These are phyloP conservation scores for Petrolisthes cinctipes DNA, from an alignment of 2,888 invertebrate species.

Conservation along the genomic window DNA sequence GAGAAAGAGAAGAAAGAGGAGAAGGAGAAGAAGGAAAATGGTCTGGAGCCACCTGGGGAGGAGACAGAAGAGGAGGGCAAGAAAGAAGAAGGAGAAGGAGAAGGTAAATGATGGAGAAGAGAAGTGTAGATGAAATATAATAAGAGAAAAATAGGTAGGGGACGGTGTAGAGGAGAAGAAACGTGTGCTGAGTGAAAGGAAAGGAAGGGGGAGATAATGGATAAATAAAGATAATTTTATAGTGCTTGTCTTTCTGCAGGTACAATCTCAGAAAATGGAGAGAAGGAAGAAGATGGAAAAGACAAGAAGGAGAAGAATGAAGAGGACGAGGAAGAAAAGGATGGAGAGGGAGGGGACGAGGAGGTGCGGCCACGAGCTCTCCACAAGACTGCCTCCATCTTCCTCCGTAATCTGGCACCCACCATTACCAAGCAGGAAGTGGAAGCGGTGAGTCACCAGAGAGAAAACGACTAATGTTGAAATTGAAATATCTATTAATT, in stretches of 20 bases:
- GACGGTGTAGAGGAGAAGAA: background rate
- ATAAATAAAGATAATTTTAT: background rate
- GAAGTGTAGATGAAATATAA: background rate
- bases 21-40: slow-evolving; percentile 67
- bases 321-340: slow-evolving; percentile 63
- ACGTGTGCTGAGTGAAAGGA: background rate
- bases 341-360: slow-evolving; percentile 68
- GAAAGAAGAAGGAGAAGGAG: background rate
- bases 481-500: too few relatives aligned
- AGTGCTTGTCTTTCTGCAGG: background rate
- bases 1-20: slow-evolving; percentile 59
- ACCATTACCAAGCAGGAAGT: slow-evolving; percentile 96
- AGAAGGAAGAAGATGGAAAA: slow-evolving; percentile 64
- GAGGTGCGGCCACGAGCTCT: slow-evolving; percentile 73
- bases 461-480: too few relatives aligned
- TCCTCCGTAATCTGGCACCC: slow-evolving; percentile 94
- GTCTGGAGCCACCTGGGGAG: slow-evolving; percentile 69
- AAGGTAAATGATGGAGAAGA: background rate
- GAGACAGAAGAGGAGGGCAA: slow-evolving; percentile 50
- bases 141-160: background rate
- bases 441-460: slow-evolving; percentile 81
- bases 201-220: background rate
- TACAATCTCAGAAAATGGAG: slow-evolving; percentile 65
- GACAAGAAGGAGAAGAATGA: slow-evolving; percentile 67
- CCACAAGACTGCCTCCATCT: slow-evolving; percentile 97